Base-by-base conservation (phyloP, 2,888 invertebrate genomes). In the Chloroclystis v-ata region DNA sequence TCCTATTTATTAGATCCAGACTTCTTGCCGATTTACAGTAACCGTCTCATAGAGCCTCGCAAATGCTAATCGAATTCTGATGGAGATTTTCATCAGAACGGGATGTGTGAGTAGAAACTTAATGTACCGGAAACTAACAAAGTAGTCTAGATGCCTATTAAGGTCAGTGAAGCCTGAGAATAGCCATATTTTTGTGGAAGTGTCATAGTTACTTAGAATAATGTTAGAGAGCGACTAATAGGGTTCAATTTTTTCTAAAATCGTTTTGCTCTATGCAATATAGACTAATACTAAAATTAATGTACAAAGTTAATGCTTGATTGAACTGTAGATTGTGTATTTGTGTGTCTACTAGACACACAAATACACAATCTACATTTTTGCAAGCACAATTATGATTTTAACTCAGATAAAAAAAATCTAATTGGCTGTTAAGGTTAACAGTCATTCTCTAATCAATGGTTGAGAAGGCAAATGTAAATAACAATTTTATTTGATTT, bases 41-140 rank as follows among this genome's bases (percentile, higher is more conserved):
- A 35, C n/a, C n/a, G 6, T 5, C 14, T 33, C 35, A 20, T 16
- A 35, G 20, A 11, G 35, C 20, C 20, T 20, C 16, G 16, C 32
- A 32, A 43, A 38, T 38, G 47, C 47, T 47, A 47, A 47, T 47
- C 47, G 47, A 38, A 43, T 47, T 47, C 33, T 47, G 47, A 43
- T 47, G 47, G 43, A 28, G 47, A 47, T 37, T 47, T 44, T 43
- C 38, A 48, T 43, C 33, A 16, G 35, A 28, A 29, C 28, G n/a
- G 37, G 43, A 47, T 42, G 24, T 29, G 42, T 32, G 32, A 37
- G 29, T 39, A 5, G 24, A 20, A 26, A 32, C 16, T 14, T 46
- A 46, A 46, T 46, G 49, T 39, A n/a, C 29, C 39, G 42, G 38
- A 46, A 50, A 46, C 38, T 43, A 30, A 45, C 49, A 49, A 49